Base-by-base conservation (phyloP, 2,113 vertebrate genomes). In the Ameiurus melas region DNA sequence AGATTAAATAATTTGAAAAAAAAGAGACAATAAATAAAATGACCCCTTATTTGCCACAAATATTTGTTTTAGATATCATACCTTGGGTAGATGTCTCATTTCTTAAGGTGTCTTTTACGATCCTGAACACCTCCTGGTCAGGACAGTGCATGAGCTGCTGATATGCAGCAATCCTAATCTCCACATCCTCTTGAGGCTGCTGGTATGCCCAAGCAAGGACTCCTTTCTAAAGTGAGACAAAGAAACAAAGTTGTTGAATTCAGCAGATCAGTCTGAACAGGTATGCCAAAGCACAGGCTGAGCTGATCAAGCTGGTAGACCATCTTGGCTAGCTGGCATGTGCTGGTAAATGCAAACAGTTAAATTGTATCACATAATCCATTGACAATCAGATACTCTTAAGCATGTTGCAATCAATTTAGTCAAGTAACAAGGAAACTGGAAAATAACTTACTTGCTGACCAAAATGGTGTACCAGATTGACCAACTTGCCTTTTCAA, bases 31-130 rank as follows among this genome's bases (percentile, higher is more conserved):
- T 25, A 25, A 1, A 86, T 1, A 86, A 87, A 58, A 9, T 57
- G 33, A 70, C 71, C 4, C 20, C 43, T 75, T 30, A 43, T 1
- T 86, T 19, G n/a, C 53, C 36, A 47, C 22, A 78, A 25, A 43
- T 30, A 47, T 73, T 55, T 57, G 20, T 51, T 33, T 77, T 43
- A 77, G 25, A n/a, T 17, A 20, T 25, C 91, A 88, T 68, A 98
- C 97, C 97, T 96, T 98, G 97, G 89, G 94, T 96, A 88, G 97
- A 98, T 10, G 83, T 95, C 94, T 98, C 96, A 0, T 90, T 92
- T 39, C 91, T 93, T 81, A 97, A 95, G 0, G 94, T 96, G 27
- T 71, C 91, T 89, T 91, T 95, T 85, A 98, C 94, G 91, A 91
- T 93, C 68, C 94, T 91, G 88, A 97, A 95, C 51, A 96, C 90